Base-by-base conservation (phyloP, 2,888 invertebrate species). In the Xestia sexstrigata region DNA sequence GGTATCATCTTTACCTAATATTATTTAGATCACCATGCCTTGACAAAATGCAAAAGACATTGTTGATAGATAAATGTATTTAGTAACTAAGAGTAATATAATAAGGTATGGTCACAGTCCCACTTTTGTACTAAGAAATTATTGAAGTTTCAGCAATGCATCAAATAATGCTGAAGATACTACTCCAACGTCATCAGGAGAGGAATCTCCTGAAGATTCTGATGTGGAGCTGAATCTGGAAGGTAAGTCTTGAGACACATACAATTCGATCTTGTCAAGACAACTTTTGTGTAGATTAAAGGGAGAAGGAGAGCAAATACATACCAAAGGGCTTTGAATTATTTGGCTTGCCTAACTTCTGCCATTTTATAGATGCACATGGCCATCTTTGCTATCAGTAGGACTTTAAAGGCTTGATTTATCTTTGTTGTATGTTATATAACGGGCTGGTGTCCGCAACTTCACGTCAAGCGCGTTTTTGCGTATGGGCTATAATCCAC, bases 201-300 rank as follows among this genome's bases (percentile, higher is more conserved):
- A 96, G n/a, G 97, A 97, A 70, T 97, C 97, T 23, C 97, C 97
- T 70, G 93, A 97, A 11, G 98, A 98, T 91, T 98, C 98, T 78
- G 98, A 98, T 91, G 93, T 98, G 60, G 99, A 99, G 90, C 94
- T 99, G 78, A 98, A 99, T 91, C 98, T 97, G 97, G 97, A 98
- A 91, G 98, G 98, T 98, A 95, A 93, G 70, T 69, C 45, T 66
- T 55, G 52, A 45, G 20, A 66, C n/a, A 42, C 9, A 3, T 35
- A 15, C 9, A 15, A 26, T 26, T 45, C 2, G 13, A 42, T 13
- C 13, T 42, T 13, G 45, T 45, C 45, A 15, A 15, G 17, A 17
- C 15, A 47, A 47, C 20, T 8, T 49, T 20, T 49, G n/a, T n/a
- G n/a, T n/a, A n/a, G n/a, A n/a, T n/a, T 49, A 49, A 49, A 20